Percentiles rank a stretch among this genome's conserved stretches.
Conservation (phyloP, 2,888 invertebrate genomes). For the Cynaeus angustus region DNA sequence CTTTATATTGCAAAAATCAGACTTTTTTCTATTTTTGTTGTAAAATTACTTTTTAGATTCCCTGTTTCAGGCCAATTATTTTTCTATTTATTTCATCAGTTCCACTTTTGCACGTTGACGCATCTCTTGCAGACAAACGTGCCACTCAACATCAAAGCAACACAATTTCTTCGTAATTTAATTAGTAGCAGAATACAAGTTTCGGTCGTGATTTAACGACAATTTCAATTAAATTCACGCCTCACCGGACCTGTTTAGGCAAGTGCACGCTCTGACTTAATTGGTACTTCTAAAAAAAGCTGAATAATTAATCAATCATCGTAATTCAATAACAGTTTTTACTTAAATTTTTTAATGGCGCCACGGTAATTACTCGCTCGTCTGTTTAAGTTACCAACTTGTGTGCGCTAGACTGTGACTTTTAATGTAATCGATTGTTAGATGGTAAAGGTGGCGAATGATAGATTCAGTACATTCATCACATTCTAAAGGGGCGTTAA, state of each 20-base stretch:
- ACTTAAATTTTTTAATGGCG: constrained; percentile 14
- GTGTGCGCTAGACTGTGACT: constrained; percentile 24
- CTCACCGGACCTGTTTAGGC: constrained; percentile 16
- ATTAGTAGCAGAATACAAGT: constrained; percentile 31
- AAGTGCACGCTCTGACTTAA: constrained; percentile 13
- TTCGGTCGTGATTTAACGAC: constrained; percentile 25
- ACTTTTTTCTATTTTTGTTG: too few species aligned
- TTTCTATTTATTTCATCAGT: too few species aligned
- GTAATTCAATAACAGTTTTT: not conserved
- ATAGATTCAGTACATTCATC: constrained; percentile 28
- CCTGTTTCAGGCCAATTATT: too few species aligned
- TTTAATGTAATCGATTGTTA: constrained; percentile 21
- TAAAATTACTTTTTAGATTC: too few species aligned
- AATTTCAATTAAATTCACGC: constrained; percentile 43
- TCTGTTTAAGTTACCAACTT: too few species aligned
- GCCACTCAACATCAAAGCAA: constrained; percentile 20
- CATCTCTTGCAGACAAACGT: constrained; percentile 7
- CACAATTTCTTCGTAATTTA: constrained; percentile 34
- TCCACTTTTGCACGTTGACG: not conserved
- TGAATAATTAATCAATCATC: not conserved
- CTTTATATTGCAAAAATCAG: too few species aligned
- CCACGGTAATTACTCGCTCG: not conserved
- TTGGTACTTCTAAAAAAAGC: constrained; percentile 15
- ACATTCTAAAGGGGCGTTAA: constrained; percentile 30
- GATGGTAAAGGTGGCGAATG: constrained; percentile 11